phyloP scores from a whole-genome alignment of 1,140 invertebrate genomes.

The Theocolax elegans region DNA sequence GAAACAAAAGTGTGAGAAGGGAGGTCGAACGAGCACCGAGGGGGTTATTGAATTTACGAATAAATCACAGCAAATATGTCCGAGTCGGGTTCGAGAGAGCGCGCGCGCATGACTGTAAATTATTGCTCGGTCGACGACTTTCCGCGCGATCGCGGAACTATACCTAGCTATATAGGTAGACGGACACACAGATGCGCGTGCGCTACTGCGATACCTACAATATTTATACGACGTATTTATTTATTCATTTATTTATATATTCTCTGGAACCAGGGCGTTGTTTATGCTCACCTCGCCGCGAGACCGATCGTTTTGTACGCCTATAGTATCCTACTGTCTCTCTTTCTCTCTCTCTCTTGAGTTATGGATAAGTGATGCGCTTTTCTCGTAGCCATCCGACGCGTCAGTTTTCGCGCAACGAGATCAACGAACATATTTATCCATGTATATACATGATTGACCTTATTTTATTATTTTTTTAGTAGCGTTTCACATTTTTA shows the following conservation, averaged over 20 bases:
- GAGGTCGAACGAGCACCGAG: neutral
- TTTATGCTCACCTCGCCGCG: no score
- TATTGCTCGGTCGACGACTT: slow-evolving; percentile 46
- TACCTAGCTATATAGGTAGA: no score
- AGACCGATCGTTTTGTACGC: no score
- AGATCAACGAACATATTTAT: no score
- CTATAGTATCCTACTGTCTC: neutral
- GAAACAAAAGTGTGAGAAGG: neutral
- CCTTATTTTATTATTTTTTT: no score
- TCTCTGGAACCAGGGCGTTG: slow-evolving; percentile 24
- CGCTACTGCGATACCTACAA: slow-evolving; percentile 43
- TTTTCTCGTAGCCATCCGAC: neutral
- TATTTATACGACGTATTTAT: slow-evolving; percentile 58
- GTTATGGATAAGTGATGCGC: no score
- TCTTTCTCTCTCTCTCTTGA: neutral
- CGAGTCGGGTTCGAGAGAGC: slow-evolving; percentile 27
- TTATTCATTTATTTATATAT: slow-evolving; percentile 55
- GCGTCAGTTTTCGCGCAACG: slow-evolving; percentile 1
- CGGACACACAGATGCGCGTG: neutral
- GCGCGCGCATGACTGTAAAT: slow-evolving; percentile 48
- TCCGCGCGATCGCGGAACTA: slow-evolving; percentile 7
- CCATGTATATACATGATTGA: neutral
- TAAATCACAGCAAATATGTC: slow-evolving; percentile 57
- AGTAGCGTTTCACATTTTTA: slow-evolving; percentile 6
- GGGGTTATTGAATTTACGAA: slow-evolving; percentile 51